A percentile compares a stretch with the other conserved stretches of the same genome.
These are phyloP conservation scores for Embiotoca jacksoni DNA, from an alignment of 2,113 vertebrate genomes.

Conservation along the genomic window DNA sequence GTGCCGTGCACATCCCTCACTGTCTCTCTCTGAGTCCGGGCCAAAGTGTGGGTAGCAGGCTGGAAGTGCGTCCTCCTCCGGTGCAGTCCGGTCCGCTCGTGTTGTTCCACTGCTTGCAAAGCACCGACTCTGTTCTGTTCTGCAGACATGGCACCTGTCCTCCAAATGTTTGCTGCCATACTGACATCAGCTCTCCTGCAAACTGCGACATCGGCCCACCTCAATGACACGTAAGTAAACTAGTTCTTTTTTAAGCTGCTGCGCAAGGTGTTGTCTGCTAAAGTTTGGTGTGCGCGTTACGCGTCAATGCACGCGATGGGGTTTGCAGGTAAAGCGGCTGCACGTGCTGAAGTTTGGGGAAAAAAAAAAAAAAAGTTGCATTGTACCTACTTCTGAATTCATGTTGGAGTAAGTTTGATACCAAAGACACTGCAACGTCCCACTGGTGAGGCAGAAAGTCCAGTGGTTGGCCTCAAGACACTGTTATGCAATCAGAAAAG, in stretches of 20 bases:
- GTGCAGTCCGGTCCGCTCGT: constrained; percentile 16
- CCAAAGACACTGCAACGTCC: neutral
- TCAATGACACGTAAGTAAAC: constrained; percentile 71
- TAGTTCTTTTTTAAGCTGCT: neutral
- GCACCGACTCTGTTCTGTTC: neutral
- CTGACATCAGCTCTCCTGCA: constrained; percentile 38
- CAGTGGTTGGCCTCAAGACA: constrained; percentile 17
- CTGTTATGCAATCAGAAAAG: constrained; percentile 48
- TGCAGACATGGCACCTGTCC: constrained; percentile 64
- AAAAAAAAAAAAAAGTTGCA: neutral
- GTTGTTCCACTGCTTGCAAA: constrained; percentile 6
- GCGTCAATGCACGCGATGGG: neutral
- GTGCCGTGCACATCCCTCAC: neutral
- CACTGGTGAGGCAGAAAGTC: constrained; percentile 4
- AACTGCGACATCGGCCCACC: constrained; percentile 29
- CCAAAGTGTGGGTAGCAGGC: neutral
- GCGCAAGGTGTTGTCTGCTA: neutral
- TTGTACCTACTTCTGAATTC: neutral
- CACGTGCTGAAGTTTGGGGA: neutral
- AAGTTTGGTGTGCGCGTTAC: constrained; percentile 15
- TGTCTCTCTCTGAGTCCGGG: constrained; percentile 7
- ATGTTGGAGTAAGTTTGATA: neutral
- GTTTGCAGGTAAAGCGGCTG: neutral
- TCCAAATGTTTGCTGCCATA: constrained; percentile 24
- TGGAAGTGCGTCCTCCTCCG: constrained; percentile 28